Conservation (phyloP, 1,140 invertebrate species). For the Elymnias hypermnestra region DNA sequence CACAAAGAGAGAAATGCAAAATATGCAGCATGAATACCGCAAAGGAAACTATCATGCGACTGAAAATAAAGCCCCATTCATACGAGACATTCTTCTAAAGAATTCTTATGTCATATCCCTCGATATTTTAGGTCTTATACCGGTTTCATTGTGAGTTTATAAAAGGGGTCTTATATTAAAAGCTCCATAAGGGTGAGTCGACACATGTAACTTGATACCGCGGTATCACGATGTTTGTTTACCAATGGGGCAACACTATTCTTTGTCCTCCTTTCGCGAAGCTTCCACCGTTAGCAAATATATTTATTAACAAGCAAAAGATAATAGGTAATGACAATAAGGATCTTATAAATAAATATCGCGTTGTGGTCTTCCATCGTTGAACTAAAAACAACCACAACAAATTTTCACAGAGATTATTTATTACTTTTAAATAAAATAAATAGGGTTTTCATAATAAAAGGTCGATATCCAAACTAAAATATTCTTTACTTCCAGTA, state of each 20-base stretch:
- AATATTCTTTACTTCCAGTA: too few species aligned
- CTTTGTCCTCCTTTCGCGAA: conserved; percentile 32
- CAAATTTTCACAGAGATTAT: too few species aligned
- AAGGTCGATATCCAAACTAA: too few species aligned
- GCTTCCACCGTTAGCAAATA: conserved; percentile 14
- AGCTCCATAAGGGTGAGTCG: conserved; percentile 25
- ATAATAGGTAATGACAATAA: too few species aligned
- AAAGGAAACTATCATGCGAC: conserved; percentile 16
- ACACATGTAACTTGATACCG: conserved; percentile 47
- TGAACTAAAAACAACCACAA: too few species aligned
- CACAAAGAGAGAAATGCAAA: conserved; percentile 12
- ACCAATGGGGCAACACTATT: conserved; percentile 36
- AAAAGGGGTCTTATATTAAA: conserved; percentile 23
- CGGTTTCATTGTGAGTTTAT: conserved; percentile 27
- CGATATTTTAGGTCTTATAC: conserved; percentile 28
- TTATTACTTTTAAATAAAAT: too few species aligned
- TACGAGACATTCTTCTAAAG: conserved; percentile 23
- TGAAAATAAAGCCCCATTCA: conserved; percentile 17
- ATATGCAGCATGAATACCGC: conserved; percentile 13
- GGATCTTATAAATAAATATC: too few species aligned
- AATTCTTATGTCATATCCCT: conserved; percentile 34
- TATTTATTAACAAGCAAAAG: background rate
- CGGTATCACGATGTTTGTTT: conserved; percentile 39
- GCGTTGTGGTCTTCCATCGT: too few species aligned
- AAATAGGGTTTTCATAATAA: too few species aligned